These are phyloP conservation scores for Pachydiplax longipennis DNA, from an alignment of 2,888 invertebrate species.

Conservation along the genomic window DNA sequence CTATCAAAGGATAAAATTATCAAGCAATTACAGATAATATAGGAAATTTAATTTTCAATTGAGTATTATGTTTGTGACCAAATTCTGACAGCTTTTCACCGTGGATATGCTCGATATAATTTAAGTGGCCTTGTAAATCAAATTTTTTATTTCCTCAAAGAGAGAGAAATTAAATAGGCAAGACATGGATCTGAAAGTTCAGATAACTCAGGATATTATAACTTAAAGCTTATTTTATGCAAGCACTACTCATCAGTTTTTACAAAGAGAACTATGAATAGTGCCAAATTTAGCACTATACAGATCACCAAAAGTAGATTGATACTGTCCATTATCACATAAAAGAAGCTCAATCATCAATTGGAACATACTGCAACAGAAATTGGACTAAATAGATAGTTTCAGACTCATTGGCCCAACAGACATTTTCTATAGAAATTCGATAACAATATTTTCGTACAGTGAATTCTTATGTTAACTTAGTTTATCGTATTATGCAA, in stretches of 20 bases:
- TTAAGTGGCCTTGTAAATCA: slow-evolving; percentile 37
- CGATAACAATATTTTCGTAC: neutral
- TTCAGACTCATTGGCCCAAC: neutral
- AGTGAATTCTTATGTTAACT: neutral
- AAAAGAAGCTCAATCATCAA: neutral
- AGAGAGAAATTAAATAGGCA: neutral
- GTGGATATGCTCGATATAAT: neutral
- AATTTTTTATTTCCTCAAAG: neutral
- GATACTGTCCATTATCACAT: neutral
- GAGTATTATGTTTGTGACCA: neutral
- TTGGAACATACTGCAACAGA: neutral
- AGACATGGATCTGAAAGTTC: slow-evolving; percentile 18
- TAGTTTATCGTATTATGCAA: neutral
- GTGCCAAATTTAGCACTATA: neutral
- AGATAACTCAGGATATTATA: slow-evolving; percentile 10
- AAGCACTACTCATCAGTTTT: neutral
- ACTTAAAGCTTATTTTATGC: neutral
- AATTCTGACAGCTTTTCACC: slow-evolving; percentile 5
- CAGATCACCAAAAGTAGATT: neutral
- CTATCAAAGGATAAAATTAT: neutral
- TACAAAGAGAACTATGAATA: neutral
- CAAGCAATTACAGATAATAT: neutral
- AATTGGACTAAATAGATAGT: neutral
- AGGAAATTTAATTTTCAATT: neutral
- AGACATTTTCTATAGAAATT: neutral